Conservation (phyloP, 2,888 invertebrate species). For the Conchocele bisecta region DNA sequence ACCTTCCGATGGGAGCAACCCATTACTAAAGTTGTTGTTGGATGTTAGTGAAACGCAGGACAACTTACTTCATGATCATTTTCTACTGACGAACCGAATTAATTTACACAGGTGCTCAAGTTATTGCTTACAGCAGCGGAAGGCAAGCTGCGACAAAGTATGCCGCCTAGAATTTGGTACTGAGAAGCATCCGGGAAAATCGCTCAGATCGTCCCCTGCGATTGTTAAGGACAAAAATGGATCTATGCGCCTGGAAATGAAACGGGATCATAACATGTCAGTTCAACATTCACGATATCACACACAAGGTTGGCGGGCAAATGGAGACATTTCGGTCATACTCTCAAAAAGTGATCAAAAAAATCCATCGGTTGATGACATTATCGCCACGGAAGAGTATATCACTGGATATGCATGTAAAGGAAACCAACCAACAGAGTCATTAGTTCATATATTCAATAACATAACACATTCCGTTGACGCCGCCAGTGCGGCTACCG, state of each 20-base stretch:
- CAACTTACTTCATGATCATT: slow-evolving; percentile 53
- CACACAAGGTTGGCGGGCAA: slow-evolving; percentile 56
- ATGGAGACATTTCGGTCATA: slow-evolving; percentile 61
- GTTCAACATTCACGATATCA: slow-evolving; percentile 60
- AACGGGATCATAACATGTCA: slow-evolving; percentile 57
- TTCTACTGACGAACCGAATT: slow-evolving; percentile 38
- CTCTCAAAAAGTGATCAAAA: slow-evolving; percentile 52
- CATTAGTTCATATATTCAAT: background rate
- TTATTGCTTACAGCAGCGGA: slow-evolving; percentile 12
- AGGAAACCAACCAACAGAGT: background rate
- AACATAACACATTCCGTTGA: background rate
- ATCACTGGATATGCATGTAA: slow-evolving; percentile 7
- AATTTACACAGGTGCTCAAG: slow-evolving; percentile 60
- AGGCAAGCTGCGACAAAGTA: slow-evolving; percentile 7
- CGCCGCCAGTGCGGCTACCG: slow-evolving; percentile 1
- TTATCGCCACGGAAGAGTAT: background rate
- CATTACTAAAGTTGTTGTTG: slow-evolving; percentile 59
- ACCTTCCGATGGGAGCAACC: slow-evolving; percentile 60
- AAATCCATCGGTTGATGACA: slow-evolving; percentile 44
- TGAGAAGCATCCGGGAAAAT: slow-evolving; percentile 13
- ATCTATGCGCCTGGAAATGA: slow-evolving; percentile 59
- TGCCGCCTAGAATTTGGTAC: slow-evolving; percentile 59
- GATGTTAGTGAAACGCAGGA: slow-evolving; percentile 55
- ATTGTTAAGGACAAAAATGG: slow-evolving; percentile 58
- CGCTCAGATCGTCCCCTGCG: slow-evolving; percentile 33